A percentile compares a stretch with the other conserved stretches of the same genome.
These are phyloP conservation scores for Drosophila niveifrons DNA, from an alignment of 2,888 invertebrate genomes.

Conservation along the genomic window DNA sequence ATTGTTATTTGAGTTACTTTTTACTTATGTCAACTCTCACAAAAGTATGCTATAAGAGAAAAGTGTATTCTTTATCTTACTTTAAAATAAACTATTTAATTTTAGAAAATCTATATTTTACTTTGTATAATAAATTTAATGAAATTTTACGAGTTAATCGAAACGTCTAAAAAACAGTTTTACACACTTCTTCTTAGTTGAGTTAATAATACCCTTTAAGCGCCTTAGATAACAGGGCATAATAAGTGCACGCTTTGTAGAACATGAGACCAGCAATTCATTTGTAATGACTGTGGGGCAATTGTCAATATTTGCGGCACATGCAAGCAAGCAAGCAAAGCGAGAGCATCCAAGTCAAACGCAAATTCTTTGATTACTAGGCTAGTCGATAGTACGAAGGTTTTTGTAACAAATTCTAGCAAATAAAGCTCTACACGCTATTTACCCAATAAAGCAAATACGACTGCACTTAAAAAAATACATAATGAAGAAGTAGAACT, in stretches of 20 bases:
- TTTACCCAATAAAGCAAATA: conserved; percentile 68
- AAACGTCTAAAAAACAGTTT: background rate
- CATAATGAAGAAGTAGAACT: too few species aligned
- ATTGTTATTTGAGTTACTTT: too few species aligned
- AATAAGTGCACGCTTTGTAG: conserved; percentile 55
- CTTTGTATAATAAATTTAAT: too few species aligned
- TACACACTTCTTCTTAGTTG: background rate
- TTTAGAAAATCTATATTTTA: too few species aligned
- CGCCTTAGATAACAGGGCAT: conserved; percentile 6
- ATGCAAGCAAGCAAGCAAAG: conserved; percentile 55
- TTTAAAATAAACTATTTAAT: background rate
- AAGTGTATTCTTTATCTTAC: background rate
- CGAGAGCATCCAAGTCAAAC: conserved; percentile 36
- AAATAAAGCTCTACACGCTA: conserved; percentile 71
- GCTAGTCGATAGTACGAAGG: conserved; percentile 62
- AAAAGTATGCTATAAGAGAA: conserved; percentile 44
- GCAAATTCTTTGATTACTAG: conserved; percentile 71
- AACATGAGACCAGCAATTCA: conserved; percentile 53
- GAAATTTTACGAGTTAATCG: background rate
- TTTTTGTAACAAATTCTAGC: conserved; percentile 76
- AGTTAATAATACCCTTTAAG: conserved; percentile 11
- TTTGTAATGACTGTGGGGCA: conserved; percentile 52
- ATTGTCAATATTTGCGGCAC: conserved; percentile 75
- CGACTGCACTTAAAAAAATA: conserved; percentile 31
- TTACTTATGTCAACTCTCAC: conserved; percentile 4